Percentiles rank a stretch among this genome's conserved stretches.
Conservation (phyloP, 2,797 vertebrate genomes). For the Myotis planiceps region DNA sequence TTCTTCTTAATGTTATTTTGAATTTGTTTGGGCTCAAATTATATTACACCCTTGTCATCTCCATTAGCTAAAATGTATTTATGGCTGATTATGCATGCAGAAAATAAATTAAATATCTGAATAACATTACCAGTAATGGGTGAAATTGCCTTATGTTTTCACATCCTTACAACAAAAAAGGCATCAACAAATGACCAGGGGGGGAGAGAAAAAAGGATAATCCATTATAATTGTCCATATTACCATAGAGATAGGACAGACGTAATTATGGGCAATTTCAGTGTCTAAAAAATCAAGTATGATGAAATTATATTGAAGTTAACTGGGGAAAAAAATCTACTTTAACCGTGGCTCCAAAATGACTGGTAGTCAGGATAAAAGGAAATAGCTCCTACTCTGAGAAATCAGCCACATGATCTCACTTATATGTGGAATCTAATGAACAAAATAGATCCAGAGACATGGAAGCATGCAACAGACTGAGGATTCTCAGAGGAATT, state of each 20-base stretch:
- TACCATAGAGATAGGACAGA: conserved; percentile 61
- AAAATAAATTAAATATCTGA: conserved; percentile 83
- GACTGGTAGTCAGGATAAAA: conserved; percentile 24
- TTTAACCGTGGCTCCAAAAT: conserved; percentile 37
- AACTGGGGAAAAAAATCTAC: conserved; percentile 38
- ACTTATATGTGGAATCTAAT: too few relatives aligned
- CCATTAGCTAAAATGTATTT: conserved; percentile 81
- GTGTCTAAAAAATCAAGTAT: conserved; percentile 76
- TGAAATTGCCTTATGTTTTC: conserved; percentile 80
- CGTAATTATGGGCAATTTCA: conserved; percentile 72
- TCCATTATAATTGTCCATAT: conserved; percentile 75
- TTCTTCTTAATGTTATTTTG: conserved; percentile 70
- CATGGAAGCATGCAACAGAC: too few relatives aligned
- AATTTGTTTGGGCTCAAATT: conserved; percentile 76
- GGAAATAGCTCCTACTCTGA: background rate
- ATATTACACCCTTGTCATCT: conserved; percentile 80
- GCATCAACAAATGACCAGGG: conserved; percentile 77
- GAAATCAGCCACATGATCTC: background rate
- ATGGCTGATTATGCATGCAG: conserved; percentile 81
- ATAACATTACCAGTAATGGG: conserved; percentile 81
- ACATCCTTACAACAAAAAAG: conserved; percentile 72
- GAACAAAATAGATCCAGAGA: too few relatives aligned
- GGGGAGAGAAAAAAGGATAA: conserved; percentile 52
- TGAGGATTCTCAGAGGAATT: too few relatives aligned
- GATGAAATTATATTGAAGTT: conserved; percentile 69